Conservation (phyloP, 2,888 invertebrate species). For the Mycogona germanica region DNA sequence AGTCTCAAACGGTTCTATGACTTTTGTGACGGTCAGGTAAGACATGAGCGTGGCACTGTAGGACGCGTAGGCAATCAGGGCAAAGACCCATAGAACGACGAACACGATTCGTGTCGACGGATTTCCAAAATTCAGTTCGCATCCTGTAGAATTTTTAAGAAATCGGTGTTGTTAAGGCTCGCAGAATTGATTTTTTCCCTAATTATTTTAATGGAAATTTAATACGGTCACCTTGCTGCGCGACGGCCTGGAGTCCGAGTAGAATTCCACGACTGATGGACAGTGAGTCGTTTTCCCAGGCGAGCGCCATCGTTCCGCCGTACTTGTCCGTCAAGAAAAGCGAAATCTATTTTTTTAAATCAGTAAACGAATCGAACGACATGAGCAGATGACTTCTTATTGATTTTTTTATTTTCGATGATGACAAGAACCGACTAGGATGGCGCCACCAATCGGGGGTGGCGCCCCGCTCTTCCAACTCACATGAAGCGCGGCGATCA, state of each 20-base stretch:
- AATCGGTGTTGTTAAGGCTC: neutral
- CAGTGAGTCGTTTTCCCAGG: neutral
- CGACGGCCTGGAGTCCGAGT: constrained; percentile 9
- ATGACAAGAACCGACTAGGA: too few species aligned
- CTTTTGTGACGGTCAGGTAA: neutral
- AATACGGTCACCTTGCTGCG: constrained; percentile 13
- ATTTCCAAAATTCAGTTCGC: constrained; percentile 1
- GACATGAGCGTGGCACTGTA: constrained; percentile 14
- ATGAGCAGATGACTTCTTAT: too few species aligned
- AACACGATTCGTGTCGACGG: constrained; percentile 4
- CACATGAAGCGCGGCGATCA: neutral
- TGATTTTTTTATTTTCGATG: too few species aligned
- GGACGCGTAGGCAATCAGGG: neutral
- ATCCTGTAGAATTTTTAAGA: neutral
- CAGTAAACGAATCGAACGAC: too few species aligned
- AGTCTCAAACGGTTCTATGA: neutral
- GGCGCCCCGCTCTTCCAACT: too few species aligned
- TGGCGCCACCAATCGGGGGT: too few species aligned
- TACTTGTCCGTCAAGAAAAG: neutral
- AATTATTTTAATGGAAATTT: too few species aligned
- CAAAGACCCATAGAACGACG: constrained; percentile 6
- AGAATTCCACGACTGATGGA: constrained; percentile 2
- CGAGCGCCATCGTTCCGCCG: neutral
- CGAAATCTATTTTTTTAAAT: too few species aligned
- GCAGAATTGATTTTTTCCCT: too few species aligned